phyloP scores from a whole-genome alignment of 2,888 invertebrate species.

The Tuta absoluta region DNA sequence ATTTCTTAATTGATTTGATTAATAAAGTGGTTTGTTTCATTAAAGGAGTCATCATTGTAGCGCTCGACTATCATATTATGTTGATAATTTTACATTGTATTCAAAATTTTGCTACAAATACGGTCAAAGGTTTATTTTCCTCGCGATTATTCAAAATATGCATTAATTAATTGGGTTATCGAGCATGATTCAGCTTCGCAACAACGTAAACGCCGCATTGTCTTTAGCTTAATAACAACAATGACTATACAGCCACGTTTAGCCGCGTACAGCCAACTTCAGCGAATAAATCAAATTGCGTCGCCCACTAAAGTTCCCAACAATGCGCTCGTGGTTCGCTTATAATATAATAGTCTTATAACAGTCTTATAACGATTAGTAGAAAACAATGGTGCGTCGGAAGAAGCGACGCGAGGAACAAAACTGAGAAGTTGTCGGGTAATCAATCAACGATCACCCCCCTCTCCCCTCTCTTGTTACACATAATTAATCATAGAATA shows the following conservation, averaged over 20 bases:
- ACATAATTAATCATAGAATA: slow-evolving; percentile 78
- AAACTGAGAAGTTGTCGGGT: slow-evolving; percentile 62
- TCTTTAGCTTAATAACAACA: slow-evolving; percentile 66
- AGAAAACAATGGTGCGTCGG: slow-evolving; percentile 67
- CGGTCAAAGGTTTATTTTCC: slow-evolving; percentile 4
- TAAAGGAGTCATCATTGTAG: background rate
- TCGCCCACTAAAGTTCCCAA: slow-evolving; percentile 58
- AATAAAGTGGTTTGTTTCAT: background rate
- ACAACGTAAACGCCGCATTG: slow-evolving; percentile 54
- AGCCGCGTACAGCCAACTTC: slow-evolving; percentile 46
- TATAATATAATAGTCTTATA: slow-evolving; percentile 60
- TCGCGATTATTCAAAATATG: slow-evolving; percentile 24
- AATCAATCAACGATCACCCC: slow-evolving; percentile 73
- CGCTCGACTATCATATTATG: background rate
- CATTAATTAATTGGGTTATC: slow-evolving; percentile 42
- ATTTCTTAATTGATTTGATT: too few relatives aligned
- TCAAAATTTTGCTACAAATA: background rate
- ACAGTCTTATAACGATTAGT: slow-evolving; percentile 68
- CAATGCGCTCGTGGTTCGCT: slow-evolving; percentile 58
- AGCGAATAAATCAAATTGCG: slow-evolving; percentile 70
- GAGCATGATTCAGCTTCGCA: slow-evolving; percentile 55
- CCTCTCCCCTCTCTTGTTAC: slow-evolving; percentile 61
- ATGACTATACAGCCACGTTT: slow-evolving; percentile 56
- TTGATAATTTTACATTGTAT: background rate
- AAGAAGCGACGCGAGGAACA: slow-evolving; percentile 49